phyloP scores from a whole-genome alignment of 2,888 invertebrate genomes.

The Agrotis segetum region DNA sequence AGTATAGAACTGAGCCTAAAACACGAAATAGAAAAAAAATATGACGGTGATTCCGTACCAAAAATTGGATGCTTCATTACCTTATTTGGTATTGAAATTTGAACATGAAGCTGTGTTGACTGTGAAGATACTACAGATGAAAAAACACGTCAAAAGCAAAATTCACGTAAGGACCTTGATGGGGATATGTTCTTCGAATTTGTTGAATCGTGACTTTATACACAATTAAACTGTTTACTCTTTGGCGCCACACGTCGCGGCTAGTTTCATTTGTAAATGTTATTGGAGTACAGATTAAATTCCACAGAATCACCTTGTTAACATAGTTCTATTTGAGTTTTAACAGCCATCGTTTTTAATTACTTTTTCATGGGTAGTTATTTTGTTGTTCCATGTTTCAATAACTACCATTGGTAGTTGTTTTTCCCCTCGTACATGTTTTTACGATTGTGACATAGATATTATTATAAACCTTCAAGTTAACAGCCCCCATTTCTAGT shows the following conservation, averaged over 20 bases:
- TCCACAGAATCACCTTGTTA: conserved; percentile 76
- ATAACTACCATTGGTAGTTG: conserved; percentile 60
- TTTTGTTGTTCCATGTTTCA: conserved; percentile 66
- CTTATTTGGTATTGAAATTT: conserved; percentile 3
- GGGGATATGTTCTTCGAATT: conserved; percentile 71
- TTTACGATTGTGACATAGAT: conserved; percentile 45
- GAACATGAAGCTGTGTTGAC: conserved; percentile 35
- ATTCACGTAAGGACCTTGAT: conserved; percentile 58
- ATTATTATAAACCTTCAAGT: conserved; percentile 32
- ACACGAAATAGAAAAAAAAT: conserved; percentile 8
- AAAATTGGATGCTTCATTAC: conserved; percentile 13
- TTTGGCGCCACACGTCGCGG: conserved; percentile 85
- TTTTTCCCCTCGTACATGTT: conserved; percentile 49
- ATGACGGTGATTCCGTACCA: conserved; percentile 1
- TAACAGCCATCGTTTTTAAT: conserved; percentile 69
- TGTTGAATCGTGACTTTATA: conserved; percentile 85
- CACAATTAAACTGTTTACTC: conserved; percentile 85
- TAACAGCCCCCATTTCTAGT: conserved; percentile 40
- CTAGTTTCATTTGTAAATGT: conserved; percentile 81
- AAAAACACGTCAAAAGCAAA: conserved; percentile 51
- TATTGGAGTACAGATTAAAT: conserved; percentile 79
- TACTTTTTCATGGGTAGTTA: conserved; percentile 75
- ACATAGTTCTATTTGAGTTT: conserved; percentile 70
- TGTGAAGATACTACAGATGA: conserved; percentile 45
- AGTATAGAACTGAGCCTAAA: conserved; percentile 1